Base-by-base conservation (phyloP, 2,113 vertebrate genomes). In the Camelus dromedarius region DNA sequence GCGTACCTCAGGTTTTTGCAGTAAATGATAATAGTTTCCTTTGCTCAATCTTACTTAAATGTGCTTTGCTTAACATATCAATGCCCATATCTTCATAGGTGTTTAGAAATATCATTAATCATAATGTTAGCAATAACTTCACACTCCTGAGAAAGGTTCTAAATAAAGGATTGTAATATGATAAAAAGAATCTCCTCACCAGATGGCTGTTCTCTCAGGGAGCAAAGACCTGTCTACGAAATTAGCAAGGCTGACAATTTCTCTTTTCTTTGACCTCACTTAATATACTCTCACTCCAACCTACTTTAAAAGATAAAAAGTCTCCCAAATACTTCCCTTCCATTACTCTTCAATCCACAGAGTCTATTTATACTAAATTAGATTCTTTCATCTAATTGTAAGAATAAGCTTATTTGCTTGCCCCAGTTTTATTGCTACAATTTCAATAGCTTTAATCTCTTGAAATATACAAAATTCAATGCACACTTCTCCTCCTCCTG, bases 241-340 rank as follows among this genome's bases (percentile, higher is more conserved):
- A 92, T 97, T 96, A 96, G 83, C 70, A 91, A 93, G 35, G n/a
- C 69, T 98, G 95, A 97, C 80, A 77, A 96, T 84, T 96, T 88
- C 58, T 92, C 32, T 96, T 95, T 90, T 83, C 73, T 97, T 97
- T 96, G 92, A 96, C 94, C 92, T 97, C 73, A 75, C 77, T 97
- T 96, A 97, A 96, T 95, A 92, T 24, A 87, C 88, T 96, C 56
- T 95, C 6, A 0, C 10, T 96, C 32, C 58, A 94, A 96, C 56
- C 58, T 97, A 94, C 30, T 95, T 95, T 92, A 90, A 95, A 96
- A 96, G 75, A 89, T 85, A 91, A 95, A 92, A 93, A 67, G 22
- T 76, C 18, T 96, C 42, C 64, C 84, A 96, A 97, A 95, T 94
- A 96, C 96, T 96, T 97, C 62, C 80, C 58, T 96, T 92, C 77